These are phyloP conservation scores for Alentia gelatinosa DNA, from an alignment of 2,888 invertebrate genomes.

Conservation along the genomic window DNA sequence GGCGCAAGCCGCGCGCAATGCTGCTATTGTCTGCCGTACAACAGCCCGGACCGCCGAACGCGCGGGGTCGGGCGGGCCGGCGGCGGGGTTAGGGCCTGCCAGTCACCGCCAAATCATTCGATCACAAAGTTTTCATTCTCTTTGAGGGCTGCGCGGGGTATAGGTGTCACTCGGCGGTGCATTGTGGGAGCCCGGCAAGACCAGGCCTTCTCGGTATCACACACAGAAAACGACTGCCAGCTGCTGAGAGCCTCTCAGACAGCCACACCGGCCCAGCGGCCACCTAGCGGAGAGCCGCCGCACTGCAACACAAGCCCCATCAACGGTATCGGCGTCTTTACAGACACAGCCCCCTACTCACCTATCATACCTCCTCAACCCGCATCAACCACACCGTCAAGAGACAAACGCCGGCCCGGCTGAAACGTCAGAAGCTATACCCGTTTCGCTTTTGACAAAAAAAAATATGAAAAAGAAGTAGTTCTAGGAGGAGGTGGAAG, in stretches of 20 bases:
- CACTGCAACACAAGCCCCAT: neutral
- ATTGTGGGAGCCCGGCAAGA: neutral
- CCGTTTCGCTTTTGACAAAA: neutral
- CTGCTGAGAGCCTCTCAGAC: neutral
- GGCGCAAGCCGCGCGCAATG: neutral
- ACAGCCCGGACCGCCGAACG: neutral
- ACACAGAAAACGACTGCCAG: neutral
- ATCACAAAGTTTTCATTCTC: constrained; percentile 43
- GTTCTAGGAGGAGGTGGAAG: neutral
- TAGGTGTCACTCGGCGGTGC: neutral
- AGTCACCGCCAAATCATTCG: neutral
- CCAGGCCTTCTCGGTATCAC: neutral
- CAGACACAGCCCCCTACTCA: neutral
- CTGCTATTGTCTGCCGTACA: neutral
- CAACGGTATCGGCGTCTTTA: neutral
- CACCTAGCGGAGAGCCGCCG: neutral
- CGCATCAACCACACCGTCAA: neutral
- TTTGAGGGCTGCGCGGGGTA: neutral
- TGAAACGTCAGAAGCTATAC: neutral
- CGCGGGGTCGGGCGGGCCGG: neutral
- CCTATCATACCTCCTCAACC: neutral
- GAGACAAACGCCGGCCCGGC: neutral
- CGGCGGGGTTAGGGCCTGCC: neutral
- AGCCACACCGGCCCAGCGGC: neutral
- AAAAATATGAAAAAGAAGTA: neutral